These are phyloP conservation scores for Muntiacus muntjak DNA, from an alignment of 2,113 vertebrate genomes.

Conservation along the genomic window DNA sequence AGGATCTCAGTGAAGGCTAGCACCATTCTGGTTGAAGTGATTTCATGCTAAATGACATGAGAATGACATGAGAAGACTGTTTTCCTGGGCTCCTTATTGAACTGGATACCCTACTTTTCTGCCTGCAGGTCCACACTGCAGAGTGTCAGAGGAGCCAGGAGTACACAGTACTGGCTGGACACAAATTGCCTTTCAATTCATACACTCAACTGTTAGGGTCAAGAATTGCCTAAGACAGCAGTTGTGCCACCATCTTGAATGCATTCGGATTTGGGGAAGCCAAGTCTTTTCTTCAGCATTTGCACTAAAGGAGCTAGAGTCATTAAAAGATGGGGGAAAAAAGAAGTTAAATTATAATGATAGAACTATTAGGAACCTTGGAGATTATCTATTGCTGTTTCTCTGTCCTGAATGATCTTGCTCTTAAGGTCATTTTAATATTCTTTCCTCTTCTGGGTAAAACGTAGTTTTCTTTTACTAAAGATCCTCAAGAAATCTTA, in stretches of 20 bases:
- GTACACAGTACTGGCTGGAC: not conserved
- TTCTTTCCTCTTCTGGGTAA: conserved; percentile 23
- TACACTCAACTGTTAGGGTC: not conserved
- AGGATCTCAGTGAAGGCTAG: conserved; percentile 24
- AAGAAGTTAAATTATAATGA: not conserved
- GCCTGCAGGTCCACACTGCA: not conserved
- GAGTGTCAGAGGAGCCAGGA: not conserved
- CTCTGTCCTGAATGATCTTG: not conserved
- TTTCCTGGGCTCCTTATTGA: conserved; percentile 11
- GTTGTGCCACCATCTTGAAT: not conserved
- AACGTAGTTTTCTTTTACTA: conserved; percentile 11
- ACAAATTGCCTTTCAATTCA: conserved; percentile 1
- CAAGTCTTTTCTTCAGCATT: not conserved
- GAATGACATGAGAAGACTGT: not conserved
- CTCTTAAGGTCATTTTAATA: not conserved
- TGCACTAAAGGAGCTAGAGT: not conserved
- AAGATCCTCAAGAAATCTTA: not conserved
- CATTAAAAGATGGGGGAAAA: not conserved
- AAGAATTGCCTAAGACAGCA: not conserved
- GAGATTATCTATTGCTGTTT: not conserved
- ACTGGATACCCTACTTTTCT: not conserved
- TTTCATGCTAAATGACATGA: conserved; percentile 15
- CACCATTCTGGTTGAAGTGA: conserved; percentile 29
- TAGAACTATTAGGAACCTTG: not conserved
- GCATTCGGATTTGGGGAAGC: not conserved